Base-by-base conservation (phyloP, 2,888 invertebrate species). In the Prenolepis imparis region DNA sequence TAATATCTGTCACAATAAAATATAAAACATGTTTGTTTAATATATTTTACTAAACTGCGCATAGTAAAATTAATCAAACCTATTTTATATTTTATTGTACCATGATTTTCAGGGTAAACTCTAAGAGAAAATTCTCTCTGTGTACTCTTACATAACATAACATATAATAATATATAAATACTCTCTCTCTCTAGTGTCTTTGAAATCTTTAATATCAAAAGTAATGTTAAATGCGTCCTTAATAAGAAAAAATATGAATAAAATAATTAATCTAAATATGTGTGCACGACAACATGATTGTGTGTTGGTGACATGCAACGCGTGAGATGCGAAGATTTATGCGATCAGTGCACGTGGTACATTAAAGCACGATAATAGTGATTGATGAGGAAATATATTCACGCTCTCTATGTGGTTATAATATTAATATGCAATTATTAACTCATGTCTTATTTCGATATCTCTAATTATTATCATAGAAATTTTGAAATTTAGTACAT, bases 301-400 rank as follows among this genome's bases (percentile, higher is more conserved):
- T 8, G 39, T 44, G 21, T 74, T 12, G 28, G 44, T 44, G 41
- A 12, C 12, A 21, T 36, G 36, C 36, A 36, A 36, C 9, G 12
- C n/a, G 24, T 8, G 18, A 41, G n/a, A 59, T 21, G 24, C 28
- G 61, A 18, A 32, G 21, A 61, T 74, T 61, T 41, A 74, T 74
- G 73, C n/a, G 74, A 61, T n/a, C 5, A 11, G 28, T 74, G 28
- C n/a, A 59, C 32, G n/a, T 52, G 44, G 0, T 52, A 36, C 9
- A n/a, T 9, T 61, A 74, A 61, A 74, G 41, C 3, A n/a, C 44
- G 41, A 44, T 74, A 61, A 44, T 61, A 61, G 15, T 28, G 41
- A 61, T 9, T 41, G 32, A 32, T 4, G 18, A 15, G 6, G 44
- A 24, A 9, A 44, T 15, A 44, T 15, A 18, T 15, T 32, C 15